Evolutionary conservation across 2,113 vertebrate species (phyloP).

Genomic region (Malurus cyaneus): DNA sequence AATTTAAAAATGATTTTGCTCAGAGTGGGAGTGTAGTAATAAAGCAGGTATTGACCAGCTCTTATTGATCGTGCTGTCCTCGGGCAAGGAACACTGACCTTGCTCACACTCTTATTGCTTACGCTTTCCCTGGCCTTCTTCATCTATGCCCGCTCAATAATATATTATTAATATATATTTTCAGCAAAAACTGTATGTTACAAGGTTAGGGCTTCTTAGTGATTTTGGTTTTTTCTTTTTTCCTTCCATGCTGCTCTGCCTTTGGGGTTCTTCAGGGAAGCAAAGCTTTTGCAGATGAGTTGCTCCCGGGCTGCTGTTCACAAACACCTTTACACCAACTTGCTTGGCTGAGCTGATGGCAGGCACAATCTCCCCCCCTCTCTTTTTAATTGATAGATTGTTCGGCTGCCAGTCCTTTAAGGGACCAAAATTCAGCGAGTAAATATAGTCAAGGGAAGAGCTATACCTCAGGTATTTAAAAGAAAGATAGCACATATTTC

Average conservation of each 20-base stretch:
- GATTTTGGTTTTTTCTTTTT: constrained; percentile 61
- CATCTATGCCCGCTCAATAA: constrained; percentile 95
- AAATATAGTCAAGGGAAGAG: constrained; percentile 53
- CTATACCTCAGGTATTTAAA: constrained; percentile 12
- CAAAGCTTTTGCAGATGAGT: constrained; percentile 47
- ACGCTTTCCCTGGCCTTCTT: constrained; percentile 85
- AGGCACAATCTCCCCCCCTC: not conserved
- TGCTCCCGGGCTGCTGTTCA: constrained; percentile 19
- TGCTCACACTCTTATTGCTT: constrained; percentile 90
- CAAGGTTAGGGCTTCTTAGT: constrained; percentile 90
- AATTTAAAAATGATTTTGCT: constrained; percentile 98
- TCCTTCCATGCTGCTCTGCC: constrained; percentile 74
- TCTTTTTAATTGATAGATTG: constrained; percentile 48
- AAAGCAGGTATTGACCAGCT: constrained; percentile 99
- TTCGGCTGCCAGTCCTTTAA: not conserved
- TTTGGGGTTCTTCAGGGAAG: constrained; percentile 73
- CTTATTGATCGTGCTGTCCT: constrained; percentile 98
- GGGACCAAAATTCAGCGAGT: not conserved
- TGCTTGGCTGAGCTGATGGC: not conserved
- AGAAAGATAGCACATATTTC: constrained; percentile 17
- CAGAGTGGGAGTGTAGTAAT: constrained; percentile 95
- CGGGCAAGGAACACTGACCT: constrained; percentile 96
- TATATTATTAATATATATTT: constrained; percentile 99
- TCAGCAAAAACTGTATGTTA: constrained; percentile 89
- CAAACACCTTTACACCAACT: constrained; percentile 61